Evolutionary conservation across 2,888 invertebrate genomes (phyloP).

Genomic region (Brassicogethes aeneus): DNA sequence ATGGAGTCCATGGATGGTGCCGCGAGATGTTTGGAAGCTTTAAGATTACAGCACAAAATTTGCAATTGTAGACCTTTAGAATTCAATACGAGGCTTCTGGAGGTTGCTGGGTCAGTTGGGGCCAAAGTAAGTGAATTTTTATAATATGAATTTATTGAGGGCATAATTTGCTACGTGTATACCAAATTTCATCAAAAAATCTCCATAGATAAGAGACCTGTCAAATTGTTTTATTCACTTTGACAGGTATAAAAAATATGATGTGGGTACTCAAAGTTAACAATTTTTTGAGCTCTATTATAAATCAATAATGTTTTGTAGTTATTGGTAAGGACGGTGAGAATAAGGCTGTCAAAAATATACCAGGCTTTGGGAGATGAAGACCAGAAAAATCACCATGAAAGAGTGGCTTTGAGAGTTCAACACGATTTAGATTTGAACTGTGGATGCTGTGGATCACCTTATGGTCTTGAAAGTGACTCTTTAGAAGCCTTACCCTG

Average conservation of each 20-base stretch:
- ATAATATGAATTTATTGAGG: not conserved
- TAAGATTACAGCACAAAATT: slow-evolving; percentile 71
- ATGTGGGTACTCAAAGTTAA: too few species aligned
- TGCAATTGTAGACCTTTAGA: slow-evolving; percentile 81
- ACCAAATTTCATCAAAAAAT: too few species aligned
- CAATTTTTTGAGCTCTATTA: too few species aligned
- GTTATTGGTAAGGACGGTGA: slow-evolving; percentile 72
- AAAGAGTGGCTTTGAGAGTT: slow-evolving; percentile 56
- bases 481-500: slow-evolving; percentile 76
- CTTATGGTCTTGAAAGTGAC: slow-evolving; percentile 63
- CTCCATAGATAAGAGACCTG: too few species aligned
- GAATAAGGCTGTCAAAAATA: slow-evolving; percentile 69
- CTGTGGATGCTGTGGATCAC: slow-evolving; percentile 75
- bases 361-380: slow-evolving; percentile 76
- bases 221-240: too few species aligned
- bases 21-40: slow-evolving; percentile 68
- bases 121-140: slow-evolving; percentile 54
- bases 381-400: slow-evolving; percentile 67
- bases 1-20: slow-evolving; percentile 89
- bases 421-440: slow-evolving; percentile 65
- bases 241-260: too few species aligned
- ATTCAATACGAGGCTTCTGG: slow-evolving; percentile 73
- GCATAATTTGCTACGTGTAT: not conserved
- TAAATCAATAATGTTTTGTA: too few species aligned
- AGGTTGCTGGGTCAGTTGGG: slow-evolving; percentile 79